phyloP scores from a whole-genome alignment of 2,888 invertebrate genomes.

The Quadroppia sp. region DNA sequence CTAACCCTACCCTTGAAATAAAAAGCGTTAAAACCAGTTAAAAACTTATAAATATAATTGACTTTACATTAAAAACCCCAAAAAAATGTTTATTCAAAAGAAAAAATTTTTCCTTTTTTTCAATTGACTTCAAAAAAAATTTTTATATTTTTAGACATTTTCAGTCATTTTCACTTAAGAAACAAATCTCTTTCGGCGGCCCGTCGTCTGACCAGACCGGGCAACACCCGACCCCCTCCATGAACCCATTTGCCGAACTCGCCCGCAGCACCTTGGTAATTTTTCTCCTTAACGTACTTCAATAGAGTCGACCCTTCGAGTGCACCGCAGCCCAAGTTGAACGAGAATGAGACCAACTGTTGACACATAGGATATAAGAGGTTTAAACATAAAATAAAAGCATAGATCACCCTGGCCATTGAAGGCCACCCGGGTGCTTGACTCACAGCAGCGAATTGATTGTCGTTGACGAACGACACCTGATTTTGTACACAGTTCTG shows the following conservation, averaged over 20 bases:
- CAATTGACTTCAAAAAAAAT: too few relatives aligned
- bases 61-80: too few relatives aligned
- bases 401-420: too few relatives aligned
- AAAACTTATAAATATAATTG: too few relatives aligned
- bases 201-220: slow-evolving; percentile 1
- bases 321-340: slow-evolving; percentile 19
- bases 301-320: background rate
- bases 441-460: slow-evolving; percentile 13
- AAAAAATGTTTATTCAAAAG: too few relatives aligned
- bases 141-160: too few relatives aligned
- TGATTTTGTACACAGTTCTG: background rate
- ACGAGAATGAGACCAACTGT: background rate
- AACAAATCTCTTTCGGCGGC: too few relatives aligned
- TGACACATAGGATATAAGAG: background rate
- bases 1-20: too few relatives aligned
- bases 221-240: background rate
- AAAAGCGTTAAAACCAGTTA: too few relatives aligned
- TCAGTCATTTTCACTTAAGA: too few relatives aligned
- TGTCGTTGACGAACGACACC: background rate
- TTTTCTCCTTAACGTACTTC: background rate
- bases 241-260: background rate
- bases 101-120: too few relatives aligned
- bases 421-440: too few relatives aligned
- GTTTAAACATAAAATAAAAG: background rate
- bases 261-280: background rate